A percentile compares a stretch with the other conserved stretches of the same genome.
phyloP scores from a whole-genome alignment of 2,113 vertebrate species.

The Penelope pileata region DNA sequence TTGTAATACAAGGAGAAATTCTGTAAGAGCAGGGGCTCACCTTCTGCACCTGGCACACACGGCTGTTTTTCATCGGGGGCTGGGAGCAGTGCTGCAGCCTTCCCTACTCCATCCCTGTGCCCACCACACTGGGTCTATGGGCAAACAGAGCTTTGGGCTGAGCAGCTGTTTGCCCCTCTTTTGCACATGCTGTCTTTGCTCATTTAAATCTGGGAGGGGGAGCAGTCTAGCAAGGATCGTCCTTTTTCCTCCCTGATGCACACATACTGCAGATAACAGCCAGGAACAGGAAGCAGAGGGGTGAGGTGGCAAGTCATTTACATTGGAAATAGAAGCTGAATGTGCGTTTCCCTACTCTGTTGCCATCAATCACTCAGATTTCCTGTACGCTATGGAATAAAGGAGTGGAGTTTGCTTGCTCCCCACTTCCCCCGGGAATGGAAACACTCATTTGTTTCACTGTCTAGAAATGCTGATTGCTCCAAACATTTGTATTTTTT shows the following conservation, averaged over 20 bases:
- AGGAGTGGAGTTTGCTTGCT: conserved; percentile 21
- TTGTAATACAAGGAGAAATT: neutral
- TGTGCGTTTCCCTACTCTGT: conserved; percentile 49
- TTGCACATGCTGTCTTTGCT: neutral
- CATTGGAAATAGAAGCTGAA: conserved; percentile 52
- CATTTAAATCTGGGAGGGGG: neutral
- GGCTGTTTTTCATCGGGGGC: neutral
- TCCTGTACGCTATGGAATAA: neutral
- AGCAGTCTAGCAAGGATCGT: neutral
- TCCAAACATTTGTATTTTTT: neutral
- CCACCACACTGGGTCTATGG: neutral
- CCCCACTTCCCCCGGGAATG: conserved; percentile 31
- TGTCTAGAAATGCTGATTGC: conserved; percentile 52
- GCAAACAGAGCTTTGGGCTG: neutral
- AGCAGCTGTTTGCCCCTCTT: neutral
- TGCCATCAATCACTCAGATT: conserved; percentile 54
- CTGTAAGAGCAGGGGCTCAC: neutral
- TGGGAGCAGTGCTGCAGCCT: neutral
- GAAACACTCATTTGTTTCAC: conserved; percentile 29
- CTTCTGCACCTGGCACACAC: neutral
- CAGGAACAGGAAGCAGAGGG: conserved; percentile 27
- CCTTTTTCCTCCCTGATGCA: neutral
- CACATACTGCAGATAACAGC: neutral
- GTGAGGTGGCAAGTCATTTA: conserved; percentile 50
- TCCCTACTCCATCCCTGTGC: neutral